Conservation (phyloP, 2,113 vertebrate genomes). For the Triplophysa siluroides region DNA sequence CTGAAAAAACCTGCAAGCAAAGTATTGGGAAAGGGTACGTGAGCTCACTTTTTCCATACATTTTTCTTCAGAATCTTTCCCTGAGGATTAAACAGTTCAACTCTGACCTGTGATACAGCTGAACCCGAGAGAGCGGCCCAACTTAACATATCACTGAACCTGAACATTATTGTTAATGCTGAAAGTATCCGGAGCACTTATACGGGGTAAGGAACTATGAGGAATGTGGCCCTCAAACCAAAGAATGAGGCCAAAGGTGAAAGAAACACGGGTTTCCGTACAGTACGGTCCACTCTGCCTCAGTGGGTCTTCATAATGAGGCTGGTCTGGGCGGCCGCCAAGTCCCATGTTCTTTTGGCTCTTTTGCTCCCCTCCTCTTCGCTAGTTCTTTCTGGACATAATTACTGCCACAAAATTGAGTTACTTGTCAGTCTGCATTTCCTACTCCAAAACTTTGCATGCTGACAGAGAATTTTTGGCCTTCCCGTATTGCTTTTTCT, state of each 20-base stretch:
- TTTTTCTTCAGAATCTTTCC: background rate
- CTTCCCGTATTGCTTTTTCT: constrained; percentile 16
- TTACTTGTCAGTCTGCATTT: background rate
- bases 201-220: background rate
- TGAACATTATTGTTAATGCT: background rate
- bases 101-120: constrained; percentile 11
- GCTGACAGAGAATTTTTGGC: constrained; percentile 1
- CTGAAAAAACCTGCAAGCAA: background rate
- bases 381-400: constrained; percentile 36
- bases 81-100: background rate
- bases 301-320: constrained; percentile 17
- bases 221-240: background rate
- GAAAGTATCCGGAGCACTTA: constrained; percentile 3
- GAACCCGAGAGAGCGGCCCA: background rate
- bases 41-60: constrained; percentile 4
- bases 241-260: constrained; percentile 32
- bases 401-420: background rate
- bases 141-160: background rate
- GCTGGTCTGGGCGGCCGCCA: constrained; percentile 13
- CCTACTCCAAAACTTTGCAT: background rate
- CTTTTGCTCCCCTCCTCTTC: constrained; percentile 16
- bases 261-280: constrained; percentile 17
- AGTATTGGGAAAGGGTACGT: background rate
- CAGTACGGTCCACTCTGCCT: constrained; percentile 28
- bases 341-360: background rate